Evolutionary conservation across 1,140 invertebrate genomes (phyloP).

Genomic region (Littorina saxatilis): DNA sequence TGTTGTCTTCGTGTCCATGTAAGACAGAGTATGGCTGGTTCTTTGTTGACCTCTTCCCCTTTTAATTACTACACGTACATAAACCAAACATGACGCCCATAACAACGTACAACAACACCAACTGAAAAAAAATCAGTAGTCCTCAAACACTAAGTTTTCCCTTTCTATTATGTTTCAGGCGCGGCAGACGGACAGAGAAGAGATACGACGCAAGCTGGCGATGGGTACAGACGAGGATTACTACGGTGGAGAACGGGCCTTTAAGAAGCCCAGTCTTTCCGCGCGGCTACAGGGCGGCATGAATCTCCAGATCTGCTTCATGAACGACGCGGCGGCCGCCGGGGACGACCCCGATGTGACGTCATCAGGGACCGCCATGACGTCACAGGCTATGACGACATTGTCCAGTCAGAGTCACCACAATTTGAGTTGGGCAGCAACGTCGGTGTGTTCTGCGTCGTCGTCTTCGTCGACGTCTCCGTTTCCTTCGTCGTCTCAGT

Average conservation of each 20-base stretch:
- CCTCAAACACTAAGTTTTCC: too few species aligned
- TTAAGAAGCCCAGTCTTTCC: constrained; percentile 90
- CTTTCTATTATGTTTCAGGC: constrained; percentile 55
- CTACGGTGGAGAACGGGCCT: constrained; percentile 81
- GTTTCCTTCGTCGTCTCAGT: not conserved
- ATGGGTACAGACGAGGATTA: constrained; percentile 91
- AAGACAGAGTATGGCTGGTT: too few species aligned
- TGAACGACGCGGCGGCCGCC: constrained; percentile 93
- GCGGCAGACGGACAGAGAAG: constrained; percentile 88
- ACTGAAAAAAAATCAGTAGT: too few species aligned
- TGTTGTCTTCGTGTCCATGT: too few species aligned
- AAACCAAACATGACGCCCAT: too few species aligned
- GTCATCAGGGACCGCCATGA: constrained; percentile 2
- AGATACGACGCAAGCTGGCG: constrained; percentile 90
- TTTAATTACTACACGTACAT: too few species aligned
- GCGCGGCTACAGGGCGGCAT: constrained; percentile 82
- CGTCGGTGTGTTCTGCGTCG: not conserved
- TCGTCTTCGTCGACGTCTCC: not conserved
- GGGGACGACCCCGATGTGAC: constrained; percentile 56
- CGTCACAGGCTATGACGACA: not conserved
- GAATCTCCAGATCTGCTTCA: constrained; percentile 96
- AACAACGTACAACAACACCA: too few species aligned
- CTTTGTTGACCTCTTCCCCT: too few species aligned
- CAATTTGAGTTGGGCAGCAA: not conserved
- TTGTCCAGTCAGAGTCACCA: constrained; percentile 30